Percentiles rank a stretch among this genome's conserved stretches.
Conservation (phyloP, 2,888 invertebrate species). For the Erpobdella octoculata region DNA sequence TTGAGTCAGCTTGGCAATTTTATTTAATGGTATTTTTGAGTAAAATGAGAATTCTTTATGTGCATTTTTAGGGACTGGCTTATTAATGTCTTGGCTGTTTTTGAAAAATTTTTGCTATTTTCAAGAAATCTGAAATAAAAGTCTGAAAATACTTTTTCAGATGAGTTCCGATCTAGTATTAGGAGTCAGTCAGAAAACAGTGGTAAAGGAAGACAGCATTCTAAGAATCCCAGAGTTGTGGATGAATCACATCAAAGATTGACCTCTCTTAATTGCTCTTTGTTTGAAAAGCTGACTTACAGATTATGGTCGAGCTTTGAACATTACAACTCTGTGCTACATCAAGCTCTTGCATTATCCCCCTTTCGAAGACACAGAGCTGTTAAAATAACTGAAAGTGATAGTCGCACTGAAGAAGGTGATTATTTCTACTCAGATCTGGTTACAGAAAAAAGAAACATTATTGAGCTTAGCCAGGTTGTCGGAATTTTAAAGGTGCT, state of each 20-base stretch:
- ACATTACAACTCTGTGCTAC: neutral
- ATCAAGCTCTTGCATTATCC: neutral
- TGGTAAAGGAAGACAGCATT: neutral
- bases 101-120: no score
- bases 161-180: neutral
- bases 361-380: neutral
- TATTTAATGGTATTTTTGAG: no score
- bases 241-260: neutral
- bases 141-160: no score
- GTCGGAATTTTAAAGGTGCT: slow-evolving; percentile 1
- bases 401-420: neutral
- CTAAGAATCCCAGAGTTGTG: neutral
- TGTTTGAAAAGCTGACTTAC: neutral
- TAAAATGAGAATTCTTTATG: no score
- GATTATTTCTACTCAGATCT: neutral
- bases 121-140: no score
- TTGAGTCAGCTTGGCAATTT: no score
- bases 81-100: no score
- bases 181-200: neutral
- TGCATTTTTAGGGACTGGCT: no score
- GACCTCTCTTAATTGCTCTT: neutral
- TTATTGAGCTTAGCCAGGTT: neutral
- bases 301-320: neutral
- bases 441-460: neutral
- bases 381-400: neutral